Evolutionary conservation across 2,888 invertebrate genomes (phyloP), one percentile per base, ranked within the genome.

Genomic region (Alviniconcha strummeri): DNA sequence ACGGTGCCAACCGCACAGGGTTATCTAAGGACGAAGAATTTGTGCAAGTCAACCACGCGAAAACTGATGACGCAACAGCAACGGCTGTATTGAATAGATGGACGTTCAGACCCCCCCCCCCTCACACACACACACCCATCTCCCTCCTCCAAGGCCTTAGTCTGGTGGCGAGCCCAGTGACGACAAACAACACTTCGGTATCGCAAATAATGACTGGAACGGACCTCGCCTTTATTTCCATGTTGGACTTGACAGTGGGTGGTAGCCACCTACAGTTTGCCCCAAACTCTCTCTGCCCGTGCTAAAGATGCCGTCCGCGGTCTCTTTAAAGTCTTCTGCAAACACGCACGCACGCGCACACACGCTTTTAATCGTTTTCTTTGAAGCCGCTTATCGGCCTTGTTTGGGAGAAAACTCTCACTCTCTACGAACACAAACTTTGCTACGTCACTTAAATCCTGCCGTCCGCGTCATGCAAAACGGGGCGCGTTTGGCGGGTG

Each of bases 281-380:
- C 9, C 64, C 11, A 79, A 79, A 79, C 79, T 67, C 11, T 36
- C 79, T 67, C 79, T 67, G 19, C 8, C 15, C 56, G 79, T 64
- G 79, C 57, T 60, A 79, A 79, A 79, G 17, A 60, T 52, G 79
- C 6, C 79, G 64, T 36, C 60, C 57, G 56, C 64, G 60, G 67
- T n/a, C 79, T 57, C 79, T 79, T 79, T 79, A n/a, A 79, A 79
- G 79, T 60, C 79, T 36, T 79, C 79, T 17, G 19, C 79, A 79
- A 79, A 79, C 79, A 79, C 79, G 36, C 13, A 57, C 19, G 57
- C 54, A 60, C 79, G 67, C 60, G 79, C 64, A 60, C 15, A 57
- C 79, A 60, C 36, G 19, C 79, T 57, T 60, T 64, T 79, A 57
- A 79, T 79, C 79, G 79, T 64, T 57, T 64, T 79, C 79, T 79